Evolutionary conservation across 92 coral and sea anemone species (phyloP).

Genomic region (Meandrina meandrites): DNA sequence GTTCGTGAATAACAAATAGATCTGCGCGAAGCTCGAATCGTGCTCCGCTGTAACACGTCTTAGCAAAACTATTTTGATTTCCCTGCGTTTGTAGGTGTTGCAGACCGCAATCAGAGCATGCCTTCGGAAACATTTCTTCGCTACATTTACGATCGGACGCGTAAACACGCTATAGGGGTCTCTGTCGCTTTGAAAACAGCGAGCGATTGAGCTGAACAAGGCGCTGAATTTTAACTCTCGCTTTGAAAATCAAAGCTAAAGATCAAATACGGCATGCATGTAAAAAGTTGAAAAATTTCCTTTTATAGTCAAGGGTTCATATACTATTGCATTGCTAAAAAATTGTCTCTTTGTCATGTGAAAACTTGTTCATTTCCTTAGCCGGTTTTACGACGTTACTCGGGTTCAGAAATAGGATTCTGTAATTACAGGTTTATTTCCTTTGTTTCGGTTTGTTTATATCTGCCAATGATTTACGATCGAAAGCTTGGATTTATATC

Average conservation of each 20-base stretch:
- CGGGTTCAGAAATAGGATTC: background rate
- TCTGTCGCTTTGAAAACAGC: background rate
- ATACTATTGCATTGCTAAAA: background rate
- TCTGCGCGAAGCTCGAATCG: background rate
- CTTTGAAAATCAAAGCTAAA: background rate
- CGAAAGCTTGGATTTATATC: background rate
- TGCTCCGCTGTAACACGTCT: background rate
- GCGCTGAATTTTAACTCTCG: background rate
- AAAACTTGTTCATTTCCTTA: conserved; percentile 4
- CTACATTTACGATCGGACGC: background rate
- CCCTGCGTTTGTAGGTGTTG: background rate
- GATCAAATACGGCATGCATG: background rate
- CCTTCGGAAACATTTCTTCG: background rate
- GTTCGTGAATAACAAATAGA: background rate
- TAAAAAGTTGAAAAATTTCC: background rate
- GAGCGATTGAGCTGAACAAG: background rate
- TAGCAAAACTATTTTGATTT: background rate
- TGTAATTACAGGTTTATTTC: background rate
- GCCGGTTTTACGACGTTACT: background rate
- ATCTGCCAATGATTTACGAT: background rate
- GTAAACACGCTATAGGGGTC: background rate
- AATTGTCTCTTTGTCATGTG: background rate
- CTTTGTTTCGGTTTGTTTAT: conserved; percentile 4
- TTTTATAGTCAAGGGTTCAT: background rate
- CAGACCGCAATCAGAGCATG: background rate